These are phyloP conservation scores for Anthoscopus minutus DNA, from an alignment of 2,113 vertebrate genomes.

Conservation along the genomic window DNA sequence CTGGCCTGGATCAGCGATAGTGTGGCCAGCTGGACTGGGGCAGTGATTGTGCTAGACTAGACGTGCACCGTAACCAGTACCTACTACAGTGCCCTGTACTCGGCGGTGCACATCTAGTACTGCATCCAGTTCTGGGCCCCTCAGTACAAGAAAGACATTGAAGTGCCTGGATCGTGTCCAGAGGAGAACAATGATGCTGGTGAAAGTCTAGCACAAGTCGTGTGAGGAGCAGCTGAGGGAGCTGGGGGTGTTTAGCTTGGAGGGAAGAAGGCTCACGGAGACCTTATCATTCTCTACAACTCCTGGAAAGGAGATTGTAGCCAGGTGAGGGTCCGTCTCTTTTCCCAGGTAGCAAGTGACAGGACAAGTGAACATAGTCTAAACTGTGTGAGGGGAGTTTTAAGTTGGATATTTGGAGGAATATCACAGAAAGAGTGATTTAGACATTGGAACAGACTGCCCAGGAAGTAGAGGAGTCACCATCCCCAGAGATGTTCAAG, in stretches of 20 bases:
- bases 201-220: neutral
- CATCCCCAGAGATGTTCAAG: fast-evolving
- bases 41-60: neutral
- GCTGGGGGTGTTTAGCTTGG: fast-evolving
- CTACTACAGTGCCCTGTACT: too few species aligned
- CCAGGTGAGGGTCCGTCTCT: too few species aligned
- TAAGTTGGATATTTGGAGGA: neutral
- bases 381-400: neutral
- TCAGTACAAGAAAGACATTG: fast-evolving
- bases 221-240: neutral
- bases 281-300: neutral
- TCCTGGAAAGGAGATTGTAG: too few species aligned
- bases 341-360: neutral
- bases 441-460: neutral
- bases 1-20: neutral
- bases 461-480: neutral
- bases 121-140: neutral
- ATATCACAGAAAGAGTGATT: neutral
- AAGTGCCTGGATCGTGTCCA: neutral
- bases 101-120: too few species aligned
- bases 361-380: neutral
- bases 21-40: neutral
- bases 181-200: fast-evolving
- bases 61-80: too few species aligned
- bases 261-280: neutral